Evolutionary conservation across 1,140 invertebrate species (phyloP).

Genomic region (Drosophila leontia): DNA sequence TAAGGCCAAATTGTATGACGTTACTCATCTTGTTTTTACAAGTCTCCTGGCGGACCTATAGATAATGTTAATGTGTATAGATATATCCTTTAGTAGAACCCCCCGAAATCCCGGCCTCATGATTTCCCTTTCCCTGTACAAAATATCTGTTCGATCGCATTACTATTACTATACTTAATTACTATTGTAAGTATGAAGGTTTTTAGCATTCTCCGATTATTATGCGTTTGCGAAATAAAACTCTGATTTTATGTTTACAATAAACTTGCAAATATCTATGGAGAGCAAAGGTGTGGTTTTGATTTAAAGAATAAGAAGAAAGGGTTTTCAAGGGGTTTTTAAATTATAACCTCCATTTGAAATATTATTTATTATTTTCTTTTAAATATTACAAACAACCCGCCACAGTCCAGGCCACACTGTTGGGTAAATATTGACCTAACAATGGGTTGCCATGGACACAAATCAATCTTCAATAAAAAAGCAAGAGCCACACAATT

Average conservation of each 20-base stretch:
- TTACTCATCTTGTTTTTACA: not conserved
- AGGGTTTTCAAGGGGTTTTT: too few species aligned
- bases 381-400: not conserved
- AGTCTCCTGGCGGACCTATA: not conserved
- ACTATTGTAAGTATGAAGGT: conserved; percentile 48
- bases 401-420: not conserved
- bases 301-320: not conserved
- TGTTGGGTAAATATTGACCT: conserved; percentile 14
- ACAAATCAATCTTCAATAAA: conserved; percentile 17
- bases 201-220: conserved; percentile 51
- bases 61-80: conserved; percentile 45
- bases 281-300: conserved; percentile 14
- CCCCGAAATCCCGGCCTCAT: conserved; percentile 10
- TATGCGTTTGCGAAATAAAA: conserved; percentile 38
- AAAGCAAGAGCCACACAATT: not conserved
- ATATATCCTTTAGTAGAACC: conserved; percentile 27
- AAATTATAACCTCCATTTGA: not conserved
- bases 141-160: conserved; percentile 39
- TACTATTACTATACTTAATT: conserved; percentile 49
- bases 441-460: conserved; percentile 40
- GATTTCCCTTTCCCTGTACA: conserved; percentile 37
- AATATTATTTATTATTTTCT: not conserved
- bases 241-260: conserved; percentile 47
- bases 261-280: conserved; percentile 47
- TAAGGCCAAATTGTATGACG: not conserved